Base-by-base conservation (phyloP, 2,113 vertebrate genomes). In the Monopterus albus region DNA sequence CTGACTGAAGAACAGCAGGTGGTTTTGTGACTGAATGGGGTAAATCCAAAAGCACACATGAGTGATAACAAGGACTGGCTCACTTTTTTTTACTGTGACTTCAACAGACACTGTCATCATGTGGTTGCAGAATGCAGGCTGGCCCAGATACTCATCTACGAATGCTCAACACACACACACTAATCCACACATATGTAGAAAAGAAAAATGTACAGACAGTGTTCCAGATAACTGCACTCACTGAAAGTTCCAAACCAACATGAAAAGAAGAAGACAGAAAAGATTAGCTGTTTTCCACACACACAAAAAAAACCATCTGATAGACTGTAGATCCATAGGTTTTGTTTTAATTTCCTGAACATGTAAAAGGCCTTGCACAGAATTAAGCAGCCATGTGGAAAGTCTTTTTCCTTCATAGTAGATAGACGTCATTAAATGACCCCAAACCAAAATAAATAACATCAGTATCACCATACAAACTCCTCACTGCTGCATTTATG, bases 341-440 rank as follows among this genome's bases (percentile, higher is more conserved):
- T 87, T 87, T 87, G 67, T 82, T 89, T 89, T 87, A 87, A 91
- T 90, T 92, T 89, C 84, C 87, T 87, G 66, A 86, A 88, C 64
- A 51, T 83, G 82, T 86, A 86, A 90, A 74, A 77, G 67, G 28
- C 68, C 55, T 31, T 79, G 77, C 64, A 28, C 20, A 38, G 70
- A 88, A 84, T 90, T 83, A 85, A 90, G 85, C 70, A 78, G 78
- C 86, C 82, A 88, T 71, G 88, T 76, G 77, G 68, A 64, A 47
- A 85, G 45, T 63, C 47, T 17, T 57, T 82, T 64, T 49, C 72
- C 78, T 73, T 75, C 53, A 70, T 47, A 71, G 61, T 33, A 81
- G 68, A 67, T 59, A 68, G 61, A 86, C 1, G 75, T 50, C 72
- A 68, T 59, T 43, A 81, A 83, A 86, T 75, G 79, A 86, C 75